phyloP scores from a whole-genome alignment of 2,797 vertebrate species.

The Cryptoprocta ferox region DNA sequence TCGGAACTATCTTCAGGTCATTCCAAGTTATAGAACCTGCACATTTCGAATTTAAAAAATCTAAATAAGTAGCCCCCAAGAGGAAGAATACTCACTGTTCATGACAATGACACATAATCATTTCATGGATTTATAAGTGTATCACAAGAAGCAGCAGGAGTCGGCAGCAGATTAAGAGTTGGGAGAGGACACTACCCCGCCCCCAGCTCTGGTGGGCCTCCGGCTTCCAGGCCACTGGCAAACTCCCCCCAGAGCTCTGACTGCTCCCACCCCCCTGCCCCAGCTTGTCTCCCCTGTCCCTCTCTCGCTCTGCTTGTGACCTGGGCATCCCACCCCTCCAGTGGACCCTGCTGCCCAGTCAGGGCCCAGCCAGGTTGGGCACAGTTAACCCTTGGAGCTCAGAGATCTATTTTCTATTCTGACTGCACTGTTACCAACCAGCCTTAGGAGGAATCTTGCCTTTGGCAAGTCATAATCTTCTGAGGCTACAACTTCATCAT shows the following conservation, averaged over 20 bases:
- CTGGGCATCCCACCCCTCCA: neutral
- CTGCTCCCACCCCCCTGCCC: accelerated
- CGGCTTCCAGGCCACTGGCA: neutral
- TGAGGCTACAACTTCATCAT: neutral
- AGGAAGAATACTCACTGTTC: neutral
- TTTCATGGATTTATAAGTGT: neutral
- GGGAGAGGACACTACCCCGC: neutral
- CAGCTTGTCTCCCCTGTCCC: accelerated
- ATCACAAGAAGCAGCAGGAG: neutral
- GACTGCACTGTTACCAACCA: neutral
- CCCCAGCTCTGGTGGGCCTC: accelerated
- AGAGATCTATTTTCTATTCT: neutral
- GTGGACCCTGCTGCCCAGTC: neutral
- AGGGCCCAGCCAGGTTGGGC: neutral
- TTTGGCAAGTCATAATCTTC: neutral
- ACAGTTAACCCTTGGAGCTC: neutral
- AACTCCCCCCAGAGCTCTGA: neutral
- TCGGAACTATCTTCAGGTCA: neutral
- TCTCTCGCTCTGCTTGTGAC: neutral
- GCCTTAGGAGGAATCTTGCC: neutral
- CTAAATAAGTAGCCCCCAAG: neutral
- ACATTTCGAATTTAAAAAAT: neutral
- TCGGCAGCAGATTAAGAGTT: accelerated
- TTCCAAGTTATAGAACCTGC: neutral
- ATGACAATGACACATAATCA: neutral